Percentiles rank a stretch among this genome's conserved stretches.
Conservation (phyloP, 1,140 invertebrate species). For the Drosophila pallidifrons region DNA sequence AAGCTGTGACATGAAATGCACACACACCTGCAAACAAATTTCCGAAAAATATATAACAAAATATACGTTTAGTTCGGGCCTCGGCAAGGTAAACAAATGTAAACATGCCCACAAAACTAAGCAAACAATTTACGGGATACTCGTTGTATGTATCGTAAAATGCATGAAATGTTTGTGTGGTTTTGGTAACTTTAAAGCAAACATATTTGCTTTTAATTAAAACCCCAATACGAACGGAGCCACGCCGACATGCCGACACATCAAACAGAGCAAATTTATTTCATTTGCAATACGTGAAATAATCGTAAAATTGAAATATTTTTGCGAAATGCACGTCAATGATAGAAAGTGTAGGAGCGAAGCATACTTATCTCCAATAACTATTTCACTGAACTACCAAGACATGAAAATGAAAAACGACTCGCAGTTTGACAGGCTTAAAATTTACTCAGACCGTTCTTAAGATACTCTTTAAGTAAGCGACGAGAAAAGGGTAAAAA, state of each 20-base stretch:
- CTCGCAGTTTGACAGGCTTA: no score
- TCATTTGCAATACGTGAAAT: constrained; percentile 31
- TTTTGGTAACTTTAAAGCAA: constrained; percentile 64
- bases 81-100: constrained; percentile 20
- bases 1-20: constrained; percentile 20
- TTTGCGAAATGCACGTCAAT: constrained; percentile 22
- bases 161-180: constrained; percentile 29
- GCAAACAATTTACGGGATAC: constrained; percentile 12
- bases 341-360: not conserved
- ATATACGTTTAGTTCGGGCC: constrained; percentile 7
- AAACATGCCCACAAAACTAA: constrained; percentile 16
- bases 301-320: constrained; percentile 43
- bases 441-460: not conserved
- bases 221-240: constrained; percentile 28
- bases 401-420: constrained; percentile 7
- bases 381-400: not conserved
- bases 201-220: constrained; percentile 80
- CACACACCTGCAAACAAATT: constrained; percentile 19
- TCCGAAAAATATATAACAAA: constrained; percentile 23
- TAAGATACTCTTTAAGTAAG: no score
- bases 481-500: no score
- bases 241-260: constrained; percentile 7
- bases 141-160: not conserved
- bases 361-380: constrained; percentile 14
- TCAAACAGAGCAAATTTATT: constrained; percentile 21